Percentiles rank a stretch among this genome's conserved stretches.
Conservation (phyloP, 2,888 invertebrate species). For the Pantelozetes paolii region DNA sequence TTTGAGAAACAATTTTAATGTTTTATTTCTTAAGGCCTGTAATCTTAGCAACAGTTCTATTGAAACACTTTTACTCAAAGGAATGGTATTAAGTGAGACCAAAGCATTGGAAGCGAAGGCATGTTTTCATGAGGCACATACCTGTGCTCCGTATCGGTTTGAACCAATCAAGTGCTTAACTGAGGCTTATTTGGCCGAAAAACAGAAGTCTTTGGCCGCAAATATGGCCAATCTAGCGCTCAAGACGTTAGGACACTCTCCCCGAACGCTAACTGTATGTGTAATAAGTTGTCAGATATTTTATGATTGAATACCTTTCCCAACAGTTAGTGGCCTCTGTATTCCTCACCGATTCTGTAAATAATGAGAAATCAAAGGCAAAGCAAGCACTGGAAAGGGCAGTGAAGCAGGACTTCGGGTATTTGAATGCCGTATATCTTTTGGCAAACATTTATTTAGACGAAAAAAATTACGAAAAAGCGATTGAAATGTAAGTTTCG, state of each 20-base stretch:
- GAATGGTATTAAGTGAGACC: conserved; percentile 62
- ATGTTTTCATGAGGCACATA: conserved; percentile 64
- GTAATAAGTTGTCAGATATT: background rate
- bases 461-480: conserved; percentile 60
- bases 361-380: conserved; percentile 55
- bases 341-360: conserved; percentile 61
- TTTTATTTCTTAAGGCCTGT: conserved; percentile 58
- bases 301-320: no score
- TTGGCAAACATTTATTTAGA: conserved; percentile 66
- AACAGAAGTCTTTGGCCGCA: conserved; percentile 67
- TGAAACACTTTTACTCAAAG: conserved; percentile 70
- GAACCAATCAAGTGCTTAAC: conserved; percentile 74
- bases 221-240: conserved; percentile 67
- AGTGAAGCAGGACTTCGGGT: conserved; percentile 65
- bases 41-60: conserved; percentile 63
- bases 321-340: conserved; percentile 68
- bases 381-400: conserved; percentile 69
- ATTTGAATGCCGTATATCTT: conserved; percentile 67
- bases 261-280: conserved; percentile 68
- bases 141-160: conserved; percentile 61
- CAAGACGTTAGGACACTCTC: conserved; percentile 66
- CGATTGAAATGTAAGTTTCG: conserved; percentile 59
- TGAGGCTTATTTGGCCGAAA: conserved; percentile 66
- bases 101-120: conserved; percentile 59
- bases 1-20: background rate